Conservation (phyloP, 2,888 invertebrate genomes). For the Tenthredo scrophulariae region DNA sequence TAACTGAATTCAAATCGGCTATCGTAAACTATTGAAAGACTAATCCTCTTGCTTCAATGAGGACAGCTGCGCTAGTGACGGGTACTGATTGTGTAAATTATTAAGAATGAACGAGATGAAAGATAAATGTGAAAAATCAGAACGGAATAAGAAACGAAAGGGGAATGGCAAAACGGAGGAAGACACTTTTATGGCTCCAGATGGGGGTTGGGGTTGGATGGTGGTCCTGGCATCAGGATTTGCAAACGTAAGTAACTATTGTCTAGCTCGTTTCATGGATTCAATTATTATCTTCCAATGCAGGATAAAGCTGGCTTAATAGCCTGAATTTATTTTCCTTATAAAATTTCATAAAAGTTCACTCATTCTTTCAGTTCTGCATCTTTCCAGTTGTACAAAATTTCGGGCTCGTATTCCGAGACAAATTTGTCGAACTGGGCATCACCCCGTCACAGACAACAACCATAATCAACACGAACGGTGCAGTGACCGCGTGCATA, state of each 20-base stretch:
- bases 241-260: slow-evolving; percentile 83
- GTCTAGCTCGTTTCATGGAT: background rate
- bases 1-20: background rate
- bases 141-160: background rate
- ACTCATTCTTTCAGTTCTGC: slow-evolving; percentile 81
- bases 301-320: background rate
- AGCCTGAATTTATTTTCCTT: background rate
- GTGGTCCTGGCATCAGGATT: slow-evolving; percentile 86
- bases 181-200: slow-evolving; percentile 82
- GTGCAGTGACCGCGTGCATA: slow-evolving; percentile 85
- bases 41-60: background rate
- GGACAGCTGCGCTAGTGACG: background rate
- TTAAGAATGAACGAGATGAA: background rate
- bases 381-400: slow-evolving; percentile 85
- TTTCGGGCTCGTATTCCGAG: slow-evolving; percentile 86
- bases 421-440: slow-evolving; percentile 82
- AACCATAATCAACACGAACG: slow-evolving; percentile 86
- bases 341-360: background rate
- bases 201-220: slow-evolving; percentile 90
- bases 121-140: background rate
- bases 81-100: background rate
- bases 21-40: background rate
- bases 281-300: too few relatives aligned
- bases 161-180: background rate
- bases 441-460: slow-evolving; percentile 85